These are phyloP conservation scores for Drosophila azteca DNA, from an alignment of 1,140 invertebrate genomes.

Conservation along the genomic window DNA sequence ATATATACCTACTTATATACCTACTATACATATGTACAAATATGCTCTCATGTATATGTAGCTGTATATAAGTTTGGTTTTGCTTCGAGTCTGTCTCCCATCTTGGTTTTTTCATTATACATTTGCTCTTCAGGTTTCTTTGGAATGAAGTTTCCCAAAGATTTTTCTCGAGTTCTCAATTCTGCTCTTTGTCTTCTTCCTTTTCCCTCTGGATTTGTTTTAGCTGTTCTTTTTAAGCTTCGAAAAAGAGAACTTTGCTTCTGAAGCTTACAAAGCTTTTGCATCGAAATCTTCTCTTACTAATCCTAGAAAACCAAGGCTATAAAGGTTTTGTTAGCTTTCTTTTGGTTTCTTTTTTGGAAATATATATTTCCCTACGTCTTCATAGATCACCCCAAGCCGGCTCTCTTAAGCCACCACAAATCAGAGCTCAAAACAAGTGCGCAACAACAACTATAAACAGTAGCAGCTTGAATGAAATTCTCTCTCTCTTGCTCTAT, in stretches of 20 bases:
- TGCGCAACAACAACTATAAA: conserved; percentile 6
- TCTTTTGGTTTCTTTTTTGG: background rate
- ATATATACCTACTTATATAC: conserved; percentile 18
- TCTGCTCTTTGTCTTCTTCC: background rate
- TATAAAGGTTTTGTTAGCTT: background rate
- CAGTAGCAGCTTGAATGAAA: conserved; percentile 38
- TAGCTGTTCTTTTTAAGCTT: too few species aligned
- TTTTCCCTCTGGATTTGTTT: background rate
- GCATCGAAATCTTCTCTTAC: too few species aligned
- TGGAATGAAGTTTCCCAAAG: conserved; percentile 41
- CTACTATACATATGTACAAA: too few species aligned
- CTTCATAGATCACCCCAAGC: background rate
- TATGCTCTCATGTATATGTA: too few species aligned
- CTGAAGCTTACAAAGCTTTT: too few species aligned
- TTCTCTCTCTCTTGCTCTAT: conserved; percentile 19
- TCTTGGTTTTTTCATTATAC: conserved; percentile 19
- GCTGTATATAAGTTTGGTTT: background rate
- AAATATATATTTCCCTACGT: too few species aligned
- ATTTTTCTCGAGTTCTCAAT: conserved; percentile 40
- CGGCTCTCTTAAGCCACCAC: conserved; percentile 19
- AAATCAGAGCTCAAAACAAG: conserved; percentile 45
- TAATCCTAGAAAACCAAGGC: too few species aligned
- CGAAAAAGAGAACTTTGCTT: too few species aligned
- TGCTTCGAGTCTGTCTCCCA: conserved; percentile 25
- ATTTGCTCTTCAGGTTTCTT: conserved; percentile 35